phyloP scores from a whole-genome alignment of 30 jellyfish, hydroid and myxozoan species.

The Turritopsis rubra region DNA sequence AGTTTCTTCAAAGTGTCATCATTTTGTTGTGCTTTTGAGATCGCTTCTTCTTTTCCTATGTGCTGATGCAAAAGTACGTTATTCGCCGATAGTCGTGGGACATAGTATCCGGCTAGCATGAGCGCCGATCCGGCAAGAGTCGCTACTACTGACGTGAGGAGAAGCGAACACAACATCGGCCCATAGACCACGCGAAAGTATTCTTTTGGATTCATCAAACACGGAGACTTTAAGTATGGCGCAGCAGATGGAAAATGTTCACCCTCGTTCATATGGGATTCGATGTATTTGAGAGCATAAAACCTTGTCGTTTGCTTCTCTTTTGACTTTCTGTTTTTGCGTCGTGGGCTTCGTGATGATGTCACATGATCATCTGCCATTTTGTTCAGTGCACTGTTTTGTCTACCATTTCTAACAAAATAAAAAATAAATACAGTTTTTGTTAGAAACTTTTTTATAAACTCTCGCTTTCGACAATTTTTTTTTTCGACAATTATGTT shows the following conservation, averaged over 20 bases:
- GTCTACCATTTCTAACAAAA: too few species aligned
- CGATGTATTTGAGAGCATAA: background rate
- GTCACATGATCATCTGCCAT: too few species aligned
- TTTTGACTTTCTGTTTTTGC: too few species aligned
- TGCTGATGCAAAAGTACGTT: background rate
- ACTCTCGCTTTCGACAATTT: too few species aligned
- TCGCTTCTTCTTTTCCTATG: background rate
- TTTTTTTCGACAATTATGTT: too few species aligned
- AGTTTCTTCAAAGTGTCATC: background rate
- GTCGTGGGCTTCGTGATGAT: too few species aligned
- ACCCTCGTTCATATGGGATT: background rate
- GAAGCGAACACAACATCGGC: background rate
- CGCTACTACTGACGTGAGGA: background rate
- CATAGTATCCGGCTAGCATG: conserved; percentile 6
- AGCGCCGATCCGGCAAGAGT: background rate
- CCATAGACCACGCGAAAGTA: conserved; percentile 17
- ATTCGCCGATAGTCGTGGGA: background rate
- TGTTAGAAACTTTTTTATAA: too few species aligned
- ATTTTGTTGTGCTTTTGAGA: background rate
- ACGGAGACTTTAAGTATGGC: background rate
- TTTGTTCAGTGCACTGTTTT: too few species aligned
- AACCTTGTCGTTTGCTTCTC: background rate
- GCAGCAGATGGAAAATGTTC: background rate
- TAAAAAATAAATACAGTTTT: too few species aligned
- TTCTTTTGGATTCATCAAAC: background rate